Percentiles rank a stretch among this genome's conserved stretches.
phyloP scores from a whole-genome alignment of 2,888 invertebrate genomes.

The Lypha dubia region DNA sequence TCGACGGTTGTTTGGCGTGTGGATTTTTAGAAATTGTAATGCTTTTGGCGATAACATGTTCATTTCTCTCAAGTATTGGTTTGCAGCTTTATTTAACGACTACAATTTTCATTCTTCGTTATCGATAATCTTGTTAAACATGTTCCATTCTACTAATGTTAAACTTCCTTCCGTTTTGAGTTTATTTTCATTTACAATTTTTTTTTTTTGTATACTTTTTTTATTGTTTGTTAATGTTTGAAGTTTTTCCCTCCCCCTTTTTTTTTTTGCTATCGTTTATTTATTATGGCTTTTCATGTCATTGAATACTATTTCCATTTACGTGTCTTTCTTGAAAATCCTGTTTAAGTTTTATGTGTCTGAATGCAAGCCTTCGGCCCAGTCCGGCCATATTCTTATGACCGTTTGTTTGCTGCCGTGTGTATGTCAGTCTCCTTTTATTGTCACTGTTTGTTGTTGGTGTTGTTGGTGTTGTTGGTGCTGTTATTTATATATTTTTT shows the following conservation, averaged over 20 bases:
- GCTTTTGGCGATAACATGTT: slow-evolving; percentile 61
- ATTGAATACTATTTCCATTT: slow-evolving; percentile 68
- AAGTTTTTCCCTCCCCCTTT: slow-evolving; percentile 50
- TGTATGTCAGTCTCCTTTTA: slow-evolving; percentile 40
- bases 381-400: slow-evolving; percentile 22
- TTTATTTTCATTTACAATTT: slow-evolving; percentile 8
- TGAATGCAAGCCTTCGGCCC: slow-evolving; percentile 43
- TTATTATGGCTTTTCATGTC: slow-evolving; percentile 67
- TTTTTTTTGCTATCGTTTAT: slow-evolving; percentile 36
- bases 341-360: slow-evolving; percentile 53
- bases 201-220: slow-evolving; percentile 7
- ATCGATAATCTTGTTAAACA: slow-evolving; percentile 72
- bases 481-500: neutral
- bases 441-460: slow-evolving; percentile 19
- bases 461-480: neutral
- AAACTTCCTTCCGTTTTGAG: slow-evolving; percentile 67
- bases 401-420: slow-evolving; percentile 32
- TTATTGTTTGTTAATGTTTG: slow-evolving; percentile 27
- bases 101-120: slow-evolving; percentile 21
- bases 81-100: slow-evolving; percentile 36
- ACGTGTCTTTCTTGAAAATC: slow-evolving; percentile 55
- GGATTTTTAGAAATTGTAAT: slow-evolving; percentile 47
- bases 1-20: slow-evolving; percentile 36
- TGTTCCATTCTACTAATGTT: slow-evolving; percentile 66
- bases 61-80: slow-evolving; percentile 57